A percentile compares a stretch with the other conserved stretches of the same genome.
These are phyloP conservation scores for Tiliacea citrago DNA, from an alignment of 2,888 invertebrate species.

Conservation along the genomic window DNA sequence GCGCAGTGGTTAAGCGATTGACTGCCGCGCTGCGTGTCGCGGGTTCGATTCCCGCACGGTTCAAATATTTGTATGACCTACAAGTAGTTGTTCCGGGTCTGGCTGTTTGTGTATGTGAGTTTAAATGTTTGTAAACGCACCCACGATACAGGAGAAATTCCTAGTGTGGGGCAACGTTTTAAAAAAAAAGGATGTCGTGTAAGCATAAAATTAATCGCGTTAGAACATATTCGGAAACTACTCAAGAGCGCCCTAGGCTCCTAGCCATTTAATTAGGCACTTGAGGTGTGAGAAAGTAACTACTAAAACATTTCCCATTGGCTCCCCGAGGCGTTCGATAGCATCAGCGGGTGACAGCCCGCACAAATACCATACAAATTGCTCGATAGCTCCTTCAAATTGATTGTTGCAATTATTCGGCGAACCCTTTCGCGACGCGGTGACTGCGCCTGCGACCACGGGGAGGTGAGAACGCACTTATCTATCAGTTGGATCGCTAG, in stretches of 20 bases:
- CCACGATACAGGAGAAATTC: no score
- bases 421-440: conserved; percentile 86
- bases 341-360: conserved; percentile 90
- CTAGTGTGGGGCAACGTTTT: no score
- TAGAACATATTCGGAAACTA: conserved; percentile 18
- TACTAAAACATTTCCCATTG: conserved; percentile 84
- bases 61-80: no score
- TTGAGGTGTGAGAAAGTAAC: conserved; percentile 88
- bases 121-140: no score
- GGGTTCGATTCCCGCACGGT: no score
- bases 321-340: conserved; percentile 87
- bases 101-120: no score
- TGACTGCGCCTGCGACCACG: conserved; percentile 76
- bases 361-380: conserved; percentile 91
- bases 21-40: no score
- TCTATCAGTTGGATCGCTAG: conserved; percentile 82
- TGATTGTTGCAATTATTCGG: conserved; percentile 90
- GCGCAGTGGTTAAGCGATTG: no score
- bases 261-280: conserved; percentile 65
- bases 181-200: no score
- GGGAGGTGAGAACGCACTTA: conserved; percentile 90
- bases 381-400: conserved; percentile 89
- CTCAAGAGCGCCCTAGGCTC: conserved; percentile 49
- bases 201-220: conserved; percentile 3
- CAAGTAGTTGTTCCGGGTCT: no score